Evolutionary conservation across 2,888 invertebrate genomes (phyloP).

Genomic region (Drosophila antonietae): DNA sequence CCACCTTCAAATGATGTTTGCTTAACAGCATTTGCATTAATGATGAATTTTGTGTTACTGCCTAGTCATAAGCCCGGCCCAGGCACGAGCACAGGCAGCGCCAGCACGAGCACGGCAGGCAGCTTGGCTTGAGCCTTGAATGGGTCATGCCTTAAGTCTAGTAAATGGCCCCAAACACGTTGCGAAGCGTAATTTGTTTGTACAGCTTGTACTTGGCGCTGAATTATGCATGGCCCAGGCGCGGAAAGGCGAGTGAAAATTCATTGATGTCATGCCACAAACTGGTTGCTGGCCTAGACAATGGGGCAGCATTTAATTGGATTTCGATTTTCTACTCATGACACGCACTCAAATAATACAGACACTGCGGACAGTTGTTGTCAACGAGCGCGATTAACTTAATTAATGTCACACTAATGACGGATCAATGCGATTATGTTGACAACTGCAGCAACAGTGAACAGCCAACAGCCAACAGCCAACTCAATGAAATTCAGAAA

Average conservation of each 20-base stretch:
- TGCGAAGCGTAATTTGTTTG: slow-evolving; percentile 56
- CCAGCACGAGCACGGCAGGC: background rate
- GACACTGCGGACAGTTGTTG: slow-evolving; percentile 31
- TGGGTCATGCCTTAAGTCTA: slow-evolving; percentile 30
- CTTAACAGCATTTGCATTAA: slow-evolving; percentile 65
- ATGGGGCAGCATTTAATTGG: slow-evolving; percentile 63
- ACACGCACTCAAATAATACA: slow-evolving; percentile 39
- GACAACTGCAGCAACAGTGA: slow-evolving; percentile 55
- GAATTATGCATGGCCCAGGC: slow-evolving; percentile 44
- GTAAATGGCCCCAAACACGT: slow-evolving; percentile 19
- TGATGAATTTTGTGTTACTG: slow-evolving; percentile 58
- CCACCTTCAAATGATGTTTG: slow-evolving; percentile 48
- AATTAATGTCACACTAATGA: slow-evolving; percentile 82
- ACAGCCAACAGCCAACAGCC: background rate
- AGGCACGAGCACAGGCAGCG: background rate
- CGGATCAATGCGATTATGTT: slow-evolving; percentile 78
- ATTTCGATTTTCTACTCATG: slow-evolving; percentile 73
- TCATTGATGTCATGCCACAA: slow-evolving; percentile 15
- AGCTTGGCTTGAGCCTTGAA: slow-evolving; percentile 15
- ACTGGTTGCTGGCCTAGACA: slow-evolving; percentile 20
- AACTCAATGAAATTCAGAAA: slow-evolving; percentile 63
- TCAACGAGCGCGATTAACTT: slow-evolving; percentile 71
- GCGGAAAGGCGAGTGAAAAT: background rate
- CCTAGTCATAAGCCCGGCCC: slow-evolving; percentile 46
- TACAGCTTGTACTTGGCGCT: slow-evolving; percentile 48